Evolutionary conservation across 2,888 invertebrate species (phyloP).

Genomic region (Epinotia nisella): DNA sequence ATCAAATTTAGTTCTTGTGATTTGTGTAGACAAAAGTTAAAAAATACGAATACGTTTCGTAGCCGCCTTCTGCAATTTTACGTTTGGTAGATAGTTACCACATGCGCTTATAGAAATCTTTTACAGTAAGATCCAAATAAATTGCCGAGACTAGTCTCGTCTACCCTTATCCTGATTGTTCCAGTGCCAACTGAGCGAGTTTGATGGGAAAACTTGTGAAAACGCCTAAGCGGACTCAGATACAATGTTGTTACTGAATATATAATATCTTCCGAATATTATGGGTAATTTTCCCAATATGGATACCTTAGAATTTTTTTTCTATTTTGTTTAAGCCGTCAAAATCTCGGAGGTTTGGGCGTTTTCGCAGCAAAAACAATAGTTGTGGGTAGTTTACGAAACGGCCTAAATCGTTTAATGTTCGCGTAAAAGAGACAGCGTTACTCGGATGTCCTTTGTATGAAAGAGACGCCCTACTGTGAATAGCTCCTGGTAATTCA

Average conservation of each 20-base stretch:
- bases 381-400: conserved; percentile 2
- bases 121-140: conserved; percentile 48
- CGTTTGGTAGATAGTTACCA: neutral
- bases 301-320: neutral
- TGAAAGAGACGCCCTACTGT: neutral
- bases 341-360: neutral
- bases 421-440: neutral
- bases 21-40: too few species aligned
- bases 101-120: neutral
- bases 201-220: conserved; percentile 39
- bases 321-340: neutral
- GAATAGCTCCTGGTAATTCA: conserved; percentile 6
- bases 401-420: conserved; percentile 19
- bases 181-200: conserved; percentile 74
- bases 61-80: neutral
- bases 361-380: conserved; percentile 1
- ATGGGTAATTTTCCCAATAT: neutral
- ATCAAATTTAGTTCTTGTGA: too few species aligned
- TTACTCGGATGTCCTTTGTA: neutral
- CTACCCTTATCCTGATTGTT: conserved; percentile 66
- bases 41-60: too few species aligned
- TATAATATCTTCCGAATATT: neutral
- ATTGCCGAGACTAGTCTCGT: conserved; percentile 60
- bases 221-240: neutral
- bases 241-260: neutral